Conservation (phyloP, 1,140 invertebrate genomes). For the Ceratina japonica region DNA sequence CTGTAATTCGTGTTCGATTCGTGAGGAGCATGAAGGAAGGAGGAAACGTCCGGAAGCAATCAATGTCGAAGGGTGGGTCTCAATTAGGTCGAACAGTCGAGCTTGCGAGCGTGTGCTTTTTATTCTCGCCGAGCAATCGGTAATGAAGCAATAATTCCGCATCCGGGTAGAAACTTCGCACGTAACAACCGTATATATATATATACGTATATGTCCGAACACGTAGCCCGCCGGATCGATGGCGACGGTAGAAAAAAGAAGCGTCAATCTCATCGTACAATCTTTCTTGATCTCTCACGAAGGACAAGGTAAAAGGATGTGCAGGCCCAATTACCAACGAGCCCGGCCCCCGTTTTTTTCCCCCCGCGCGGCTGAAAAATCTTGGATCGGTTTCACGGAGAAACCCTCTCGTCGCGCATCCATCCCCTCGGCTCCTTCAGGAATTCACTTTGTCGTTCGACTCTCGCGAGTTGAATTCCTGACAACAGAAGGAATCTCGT, state of each 20-base stretch:
- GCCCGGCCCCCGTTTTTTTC: slow-evolving; percentile 33
- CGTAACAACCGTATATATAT: no score
- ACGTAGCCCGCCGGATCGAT: slow-evolving; percentile 21
- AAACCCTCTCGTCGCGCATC: slow-evolving; percentile 30
- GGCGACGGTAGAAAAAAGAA: slow-evolving; percentile 44
- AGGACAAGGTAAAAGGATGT: slow-evolving; percentile 54
- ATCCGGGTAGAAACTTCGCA: background rate
- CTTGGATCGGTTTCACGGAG: slow-evolving; percentile 40
- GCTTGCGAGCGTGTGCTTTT: background rate
- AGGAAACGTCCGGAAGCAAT: background rate
- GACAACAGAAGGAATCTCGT: slow-evolving; percentile 68
- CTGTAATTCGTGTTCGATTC: no score
- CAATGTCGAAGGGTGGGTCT: background rate
- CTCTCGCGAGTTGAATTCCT: slow-evolving; percentile 66
- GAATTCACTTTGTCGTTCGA: slow-evolving; percentile 57
- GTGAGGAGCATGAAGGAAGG: background rate
- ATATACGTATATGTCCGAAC: background rate
- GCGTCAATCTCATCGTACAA: slow-evolving; percentile 50
- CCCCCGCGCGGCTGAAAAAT: slow-evolving; percentile 7
- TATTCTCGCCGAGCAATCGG: slow-evolving; percentile 5
- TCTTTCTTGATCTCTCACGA: slow-evolving; percentile 47
- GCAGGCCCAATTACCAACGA: slow-evolving; percentile 52
- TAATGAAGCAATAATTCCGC: slow-evolving; percentile 44
- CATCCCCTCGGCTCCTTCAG: slow-evolving; percentile 36
- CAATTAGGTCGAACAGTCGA: background rate